Conservation (phyloP, 1,140 invertebrate species). For the Hylaeus anthracinus region DNA sequence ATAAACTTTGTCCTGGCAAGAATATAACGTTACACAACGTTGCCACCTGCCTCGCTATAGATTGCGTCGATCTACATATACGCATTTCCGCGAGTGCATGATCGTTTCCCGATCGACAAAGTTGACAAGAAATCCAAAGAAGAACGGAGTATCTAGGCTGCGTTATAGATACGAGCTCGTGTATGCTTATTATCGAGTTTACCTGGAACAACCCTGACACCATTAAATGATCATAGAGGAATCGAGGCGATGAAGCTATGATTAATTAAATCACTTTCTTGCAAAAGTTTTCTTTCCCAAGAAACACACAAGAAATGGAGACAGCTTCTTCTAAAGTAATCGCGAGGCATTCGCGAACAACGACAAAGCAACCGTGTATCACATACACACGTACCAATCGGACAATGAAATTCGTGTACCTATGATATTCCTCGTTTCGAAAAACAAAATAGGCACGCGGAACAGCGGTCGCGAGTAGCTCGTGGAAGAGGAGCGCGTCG, state of each 20-base stretch:
- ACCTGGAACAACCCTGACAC: conserved; percentile 23
- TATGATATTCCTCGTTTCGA: neutral
- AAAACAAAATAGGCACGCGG: neutral
- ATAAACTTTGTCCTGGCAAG: no score
- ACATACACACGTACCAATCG: no score
- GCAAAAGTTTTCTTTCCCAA: neutral
- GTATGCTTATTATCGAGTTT: conserved; percentile 29
- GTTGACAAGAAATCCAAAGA: neutral
- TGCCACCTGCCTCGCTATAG: no score
- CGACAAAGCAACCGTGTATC: no score
- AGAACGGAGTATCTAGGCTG: conserved; percentile 9
- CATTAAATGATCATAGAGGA: conserved; percentile 9
- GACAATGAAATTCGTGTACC: no score
- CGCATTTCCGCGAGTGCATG: neutral
- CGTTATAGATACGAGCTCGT: conserved; percentile 17
- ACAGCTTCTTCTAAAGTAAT: no score
- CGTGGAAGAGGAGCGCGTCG: neutral
- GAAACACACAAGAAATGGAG: neutral
- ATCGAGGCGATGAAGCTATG: conserved; percentile 15
- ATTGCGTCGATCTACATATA: neutral
- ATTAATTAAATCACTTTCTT: conserved; percentile 11
- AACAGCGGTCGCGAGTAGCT: neutral
- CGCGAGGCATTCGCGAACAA: no score
- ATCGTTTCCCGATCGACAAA: neutral
- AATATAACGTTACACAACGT: no score